Evolutionary conservation across 2,797 vertebrate species (phyloP), one percentile per base, ranked within the genome.

Genomic region (Smutsia temminckii): DNA sequence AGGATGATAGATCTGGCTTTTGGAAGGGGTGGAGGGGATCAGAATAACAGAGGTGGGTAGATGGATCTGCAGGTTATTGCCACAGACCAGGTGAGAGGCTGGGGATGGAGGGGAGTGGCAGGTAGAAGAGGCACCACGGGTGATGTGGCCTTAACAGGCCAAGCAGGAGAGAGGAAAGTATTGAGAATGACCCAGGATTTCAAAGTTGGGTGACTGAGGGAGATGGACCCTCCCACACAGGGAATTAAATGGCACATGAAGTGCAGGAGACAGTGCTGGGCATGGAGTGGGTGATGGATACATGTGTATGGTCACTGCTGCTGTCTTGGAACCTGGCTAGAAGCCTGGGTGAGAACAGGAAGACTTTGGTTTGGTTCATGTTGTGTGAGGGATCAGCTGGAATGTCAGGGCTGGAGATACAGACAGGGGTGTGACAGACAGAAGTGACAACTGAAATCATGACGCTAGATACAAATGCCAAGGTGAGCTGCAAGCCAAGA

Each of bases 211-310:
- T 55, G 42, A 51, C 4, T 9, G 71, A 40, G 57, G 69, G 32
- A 17, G 25, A 55, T 10, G 12, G 12, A 4, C 55, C 13, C 40
- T 25, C 34, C 17, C 13, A 8, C 11, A 1, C 5, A 1, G 66
- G 37, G 69, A 51, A 68, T 46, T 32, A 23, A 57, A 13, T 18
- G 16, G 42, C 34, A 42, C 21, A 57, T 27, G 25, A 25, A 32
- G 37, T 21, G 1, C 16, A 17, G 1, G 8, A n/a, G 32, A 8
- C 1, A 8, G 29, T 12, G 3, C 9, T 5, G 49, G 71, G 71
- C 3, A 0, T n/a, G 17, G 27, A 83, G 40, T 4, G 2, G 25
- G 9, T 71, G 69, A 63, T 49, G 57, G 5, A 3, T 20, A 6
- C 6, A 2, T 10, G 34, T 27, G 34, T 27, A 0, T 14, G 20